phyloP scores from a whole-genome alignment of 2,888 invertebrate genomes.

The Cancer borealis region DNA sequence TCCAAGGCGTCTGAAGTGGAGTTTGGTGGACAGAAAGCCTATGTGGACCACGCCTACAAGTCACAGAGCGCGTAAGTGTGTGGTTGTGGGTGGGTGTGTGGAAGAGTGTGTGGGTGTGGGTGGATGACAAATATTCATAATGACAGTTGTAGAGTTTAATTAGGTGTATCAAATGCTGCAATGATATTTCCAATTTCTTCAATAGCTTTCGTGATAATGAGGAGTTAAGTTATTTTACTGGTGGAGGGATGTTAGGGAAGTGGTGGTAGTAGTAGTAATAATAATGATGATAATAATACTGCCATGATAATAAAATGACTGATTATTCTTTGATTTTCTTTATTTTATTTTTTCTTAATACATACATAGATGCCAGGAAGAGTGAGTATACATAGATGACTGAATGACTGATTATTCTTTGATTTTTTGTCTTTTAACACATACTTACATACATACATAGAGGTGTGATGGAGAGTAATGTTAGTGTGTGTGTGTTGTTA shows the following conservation, averaged over 20 bases:
- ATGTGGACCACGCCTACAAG: constrained; percentile 47
- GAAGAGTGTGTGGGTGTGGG: background rate
- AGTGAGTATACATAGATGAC: too few relatives aligned
- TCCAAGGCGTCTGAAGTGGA: background rate
- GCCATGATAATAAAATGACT: background rate
- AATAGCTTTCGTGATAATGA: too few relatives aligned
- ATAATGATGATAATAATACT: background rate
- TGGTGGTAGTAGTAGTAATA: background rate
- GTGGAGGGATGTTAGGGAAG: background rate
- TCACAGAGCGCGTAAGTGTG: constrained; percentile 50
- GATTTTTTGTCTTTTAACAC: too few relatives aligned
- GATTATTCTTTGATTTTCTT: background rate
- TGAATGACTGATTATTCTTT: too few relatives aligned
- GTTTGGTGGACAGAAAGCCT: constrained; percentile 42
- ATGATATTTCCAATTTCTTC: too few relatives aligned
- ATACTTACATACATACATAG: too few relatives aligned
- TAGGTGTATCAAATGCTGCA: too few relatives aligned
- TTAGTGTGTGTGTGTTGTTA: too few relatives aligned
- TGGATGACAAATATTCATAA: background rate
- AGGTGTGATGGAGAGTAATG: too few relatives aligned
- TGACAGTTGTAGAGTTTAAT: background rate
- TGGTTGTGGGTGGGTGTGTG: background rate
- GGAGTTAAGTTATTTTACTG: background rate
- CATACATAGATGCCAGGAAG: too few relatives aligned
- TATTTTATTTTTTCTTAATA: background rate